Base-by-base conservation (phyloP, 2,888 invertebrate genomes). In the Polyploca ridens region DNA sequence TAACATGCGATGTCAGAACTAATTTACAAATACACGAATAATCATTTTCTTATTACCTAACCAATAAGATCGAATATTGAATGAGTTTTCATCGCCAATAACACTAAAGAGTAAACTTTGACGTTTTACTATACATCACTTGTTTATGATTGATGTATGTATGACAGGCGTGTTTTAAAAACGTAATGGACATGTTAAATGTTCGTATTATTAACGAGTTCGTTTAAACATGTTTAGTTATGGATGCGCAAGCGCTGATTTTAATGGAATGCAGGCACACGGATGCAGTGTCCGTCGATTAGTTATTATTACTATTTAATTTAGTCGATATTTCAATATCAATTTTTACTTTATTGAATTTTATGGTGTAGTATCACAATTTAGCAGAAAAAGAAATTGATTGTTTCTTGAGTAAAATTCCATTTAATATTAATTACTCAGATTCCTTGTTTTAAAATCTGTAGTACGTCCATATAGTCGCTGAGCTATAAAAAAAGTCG, bases 111-210 rank as follows among this genome's bases (percentile, higher is more conserved):
- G 35, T 35, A n/a, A 14, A 38, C n/a, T 58, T 58, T 38, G 38
- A 38, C 38, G 33, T n/a, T 59, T 33, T 38, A 16, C 59, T 11
- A 19, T 60, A 60, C 59, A 60, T 60, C 5, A 60, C 38, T 14
- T 14, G 16, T n/a, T 60, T 38, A 11, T 38, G 59, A 60, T 16
- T 38, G 59, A 33, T 59, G 33, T 38, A 59, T 35, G 16, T n/a
- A 35, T 35, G 59, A 16, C 38, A 38, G 16, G 35, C 59, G 38
- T 19, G 59, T 38, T 16, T 38, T 5, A 16, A 38, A 35, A 14
- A 33, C 35, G 59, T 35, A 60, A 60, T 60, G 59, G 16, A 60
- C 16, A n/a, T 59, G 33, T 35, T 33, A n/a, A 14, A 8, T 58
- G 33, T 33, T 58, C 7, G 58, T 4, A 33, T n/a, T 35, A 58